phyloP scores from a whole-genome alignment of 2,797 vertebrate species.

The Urocyon cinereoargenteus region DNA sequence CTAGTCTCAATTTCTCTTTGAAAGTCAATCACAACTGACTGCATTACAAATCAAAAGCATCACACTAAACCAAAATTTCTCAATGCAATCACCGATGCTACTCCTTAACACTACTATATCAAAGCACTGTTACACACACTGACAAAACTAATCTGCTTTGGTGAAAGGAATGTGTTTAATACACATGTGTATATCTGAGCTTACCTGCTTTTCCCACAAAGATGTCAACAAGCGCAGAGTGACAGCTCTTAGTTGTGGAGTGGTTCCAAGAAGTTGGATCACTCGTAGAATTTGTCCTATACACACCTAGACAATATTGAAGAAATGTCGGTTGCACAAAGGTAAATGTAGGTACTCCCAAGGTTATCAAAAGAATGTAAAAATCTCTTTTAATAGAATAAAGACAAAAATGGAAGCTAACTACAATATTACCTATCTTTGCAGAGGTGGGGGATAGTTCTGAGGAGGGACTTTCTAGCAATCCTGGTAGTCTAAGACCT shows the following conservation, averaged over 20 bases:
- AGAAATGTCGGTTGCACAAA: background rate
- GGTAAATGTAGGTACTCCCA: background rate
- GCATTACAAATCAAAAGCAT: conserved; percentile 2
- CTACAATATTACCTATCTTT: background rate
- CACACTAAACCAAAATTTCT: conserved; percentile 31
- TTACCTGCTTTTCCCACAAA: conserved; percentile 97
- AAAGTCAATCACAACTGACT: conserved; percentile 39
- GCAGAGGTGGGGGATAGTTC: background rate
- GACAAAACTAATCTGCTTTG: background rate
- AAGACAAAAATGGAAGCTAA: background rate
- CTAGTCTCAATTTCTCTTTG: conserved; percentile 28
- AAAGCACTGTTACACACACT: conserved; percentile 1
- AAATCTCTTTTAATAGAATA: background rate
- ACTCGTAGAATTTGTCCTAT: conserved; percentile 93
- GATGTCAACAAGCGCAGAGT: conserved; percentile 93
- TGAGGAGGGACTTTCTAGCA: background rate
- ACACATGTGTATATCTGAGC: background rate
- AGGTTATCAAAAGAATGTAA: background rate
- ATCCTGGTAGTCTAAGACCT: background rate
- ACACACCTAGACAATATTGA: conserved; percentile 91
- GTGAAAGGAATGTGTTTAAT: background rate
- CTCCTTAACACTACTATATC: background rate
- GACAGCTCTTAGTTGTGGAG: conserved; percentile 91
- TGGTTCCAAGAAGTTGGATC: conserved; percentile 91
- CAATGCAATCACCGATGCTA: background rate